phyloP scores from a whole-genome alignment of 1,140 invertebrate species.

The Plodia interpunctella region DNA sequence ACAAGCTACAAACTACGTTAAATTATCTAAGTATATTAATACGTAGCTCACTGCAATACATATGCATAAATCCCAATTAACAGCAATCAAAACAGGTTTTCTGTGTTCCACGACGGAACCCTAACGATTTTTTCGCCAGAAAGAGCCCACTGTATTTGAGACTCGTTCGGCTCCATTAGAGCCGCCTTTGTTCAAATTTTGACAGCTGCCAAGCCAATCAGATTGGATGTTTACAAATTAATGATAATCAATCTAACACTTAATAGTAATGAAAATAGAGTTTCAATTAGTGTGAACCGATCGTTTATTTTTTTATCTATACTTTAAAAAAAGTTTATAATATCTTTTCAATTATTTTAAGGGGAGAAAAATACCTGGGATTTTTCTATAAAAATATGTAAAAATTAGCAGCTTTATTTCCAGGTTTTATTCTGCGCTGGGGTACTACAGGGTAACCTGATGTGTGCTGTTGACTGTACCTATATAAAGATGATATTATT shows the following conservation, averaged over 20 bases:
- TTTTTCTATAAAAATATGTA: too few relatives aligned
- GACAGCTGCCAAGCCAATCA: conserved; percentile 53
- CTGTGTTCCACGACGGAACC: neutral
- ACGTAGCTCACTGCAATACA: too few relatives aligned
- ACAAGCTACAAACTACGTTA: too few relatives aligned
- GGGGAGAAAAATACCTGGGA: too few relatives aligned
- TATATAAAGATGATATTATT: neutral
- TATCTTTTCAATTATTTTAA: too few relatives aligned
- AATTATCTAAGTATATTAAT: too few relatives aligned
- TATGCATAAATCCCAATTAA: too few relatives aligned
- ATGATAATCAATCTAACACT: conserved; percentile 17
- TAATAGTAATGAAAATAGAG: neutral
- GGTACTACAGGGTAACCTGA: too few relatives aligned
- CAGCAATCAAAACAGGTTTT: neutral
- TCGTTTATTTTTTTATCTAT: neutral
- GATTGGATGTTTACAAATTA: conserved; percentile 19
- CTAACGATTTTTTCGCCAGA: conserved; percentile 21
- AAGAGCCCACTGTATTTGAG: conserved; percentile 40
- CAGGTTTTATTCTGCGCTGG: too few relatives aligned
- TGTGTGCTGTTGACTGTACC: too few relatives aligned
- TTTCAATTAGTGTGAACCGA: neutral
- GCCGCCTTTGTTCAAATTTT: conserved; percentile 53
- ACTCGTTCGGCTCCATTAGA: conserved; percentile 44
- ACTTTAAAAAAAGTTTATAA: too few relatives aligned
- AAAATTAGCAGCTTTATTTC: too few relatives aligned